These are phyloP conservation scores for Vireo altiloquus DNA, from an alignment of 2,113 vertebrate genomes.

Conservation along the genomic window DNA sequence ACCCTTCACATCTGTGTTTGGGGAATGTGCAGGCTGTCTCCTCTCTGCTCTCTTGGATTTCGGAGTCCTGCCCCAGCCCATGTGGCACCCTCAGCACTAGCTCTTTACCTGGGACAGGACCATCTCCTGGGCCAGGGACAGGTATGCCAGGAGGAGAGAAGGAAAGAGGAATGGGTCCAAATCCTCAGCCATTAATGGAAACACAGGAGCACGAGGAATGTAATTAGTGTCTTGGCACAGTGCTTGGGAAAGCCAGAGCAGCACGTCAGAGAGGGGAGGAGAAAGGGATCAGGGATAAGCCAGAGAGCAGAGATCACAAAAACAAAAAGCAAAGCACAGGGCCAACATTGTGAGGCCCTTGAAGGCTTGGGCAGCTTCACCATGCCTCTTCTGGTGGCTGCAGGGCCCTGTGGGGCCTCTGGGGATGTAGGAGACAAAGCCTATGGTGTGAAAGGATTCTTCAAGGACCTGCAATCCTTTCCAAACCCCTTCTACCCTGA, in stretches of 20 bases:
- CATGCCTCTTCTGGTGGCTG: background rate
- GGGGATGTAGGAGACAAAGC: background rate
- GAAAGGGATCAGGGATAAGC: constrained; percentile 26
- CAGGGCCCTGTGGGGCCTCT: background rate
- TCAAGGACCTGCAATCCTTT: background rate
- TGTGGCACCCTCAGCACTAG: background rate
- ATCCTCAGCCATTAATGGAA: constrained; percentile 27
- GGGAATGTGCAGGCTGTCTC: background rate
- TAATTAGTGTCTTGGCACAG: constrained; percentile 6
- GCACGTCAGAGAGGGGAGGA: background rate
- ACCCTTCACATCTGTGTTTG: background rate
- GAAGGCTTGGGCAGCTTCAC: background rate
- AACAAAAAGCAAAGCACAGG: constrained; percentile 13
- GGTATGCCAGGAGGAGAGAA: background rate
- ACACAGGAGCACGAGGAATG: background rate
- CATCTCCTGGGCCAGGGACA: background rate
- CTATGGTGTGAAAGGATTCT: background rate
- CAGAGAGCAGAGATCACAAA: background rate
- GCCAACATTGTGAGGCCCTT: background rate
- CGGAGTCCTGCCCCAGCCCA: rapidly evolving
- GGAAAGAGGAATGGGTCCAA: background rate
- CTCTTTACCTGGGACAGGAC: background rate
- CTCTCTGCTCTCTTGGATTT: background rate
- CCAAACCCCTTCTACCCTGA: background rate
- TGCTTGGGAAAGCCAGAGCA: constrained; percentile 35